Conservation (phyloP, 2,888 invertebrate genomes). For the Cephus pygmeus region DNA sequence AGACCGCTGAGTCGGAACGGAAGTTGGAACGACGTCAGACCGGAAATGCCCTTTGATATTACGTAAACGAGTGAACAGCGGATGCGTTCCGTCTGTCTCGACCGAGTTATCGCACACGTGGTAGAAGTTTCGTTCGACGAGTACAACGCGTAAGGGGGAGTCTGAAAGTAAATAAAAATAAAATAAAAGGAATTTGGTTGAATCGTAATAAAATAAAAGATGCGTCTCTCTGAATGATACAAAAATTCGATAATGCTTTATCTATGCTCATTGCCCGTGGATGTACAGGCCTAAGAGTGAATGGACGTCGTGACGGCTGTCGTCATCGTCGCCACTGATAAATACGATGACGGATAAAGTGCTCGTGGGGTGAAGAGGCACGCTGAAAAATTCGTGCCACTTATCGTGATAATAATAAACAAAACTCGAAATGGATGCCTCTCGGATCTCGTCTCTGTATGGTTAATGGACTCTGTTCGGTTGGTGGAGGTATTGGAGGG, state of each 20-base stretch:
- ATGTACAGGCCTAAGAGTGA: neutral
- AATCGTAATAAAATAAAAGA: neutral
- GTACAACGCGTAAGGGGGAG: neutral
- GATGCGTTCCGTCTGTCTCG: neutral
- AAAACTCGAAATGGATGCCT: neutral
- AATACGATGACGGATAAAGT: neutral
- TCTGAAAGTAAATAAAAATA: neutral
- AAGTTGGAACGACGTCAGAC: conserved; percentile 27
- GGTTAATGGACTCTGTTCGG: neutral
- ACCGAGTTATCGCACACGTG: neutral
- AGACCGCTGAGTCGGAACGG: conserved; percentile 18
- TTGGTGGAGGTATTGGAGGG: neutral
- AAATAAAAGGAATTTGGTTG: neutral
- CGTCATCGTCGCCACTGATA: neutral
- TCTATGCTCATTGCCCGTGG: neutral
- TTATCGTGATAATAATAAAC: neutral
- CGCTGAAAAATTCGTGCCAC: neutral
- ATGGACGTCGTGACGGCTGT: neutral
- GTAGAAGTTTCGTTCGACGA: neutral
- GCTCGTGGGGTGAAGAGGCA: neutral
- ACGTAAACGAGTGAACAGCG: conserved; percentile 28
- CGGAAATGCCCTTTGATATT: conserved; percentile 41
- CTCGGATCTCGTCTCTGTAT: neutral
- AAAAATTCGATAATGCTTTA: neutral
- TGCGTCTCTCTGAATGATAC: neutral